Base-by-base conservation (phyloP, 1,140 invertebrate genomes). In the Drosophila sturtevanti region DNA sequence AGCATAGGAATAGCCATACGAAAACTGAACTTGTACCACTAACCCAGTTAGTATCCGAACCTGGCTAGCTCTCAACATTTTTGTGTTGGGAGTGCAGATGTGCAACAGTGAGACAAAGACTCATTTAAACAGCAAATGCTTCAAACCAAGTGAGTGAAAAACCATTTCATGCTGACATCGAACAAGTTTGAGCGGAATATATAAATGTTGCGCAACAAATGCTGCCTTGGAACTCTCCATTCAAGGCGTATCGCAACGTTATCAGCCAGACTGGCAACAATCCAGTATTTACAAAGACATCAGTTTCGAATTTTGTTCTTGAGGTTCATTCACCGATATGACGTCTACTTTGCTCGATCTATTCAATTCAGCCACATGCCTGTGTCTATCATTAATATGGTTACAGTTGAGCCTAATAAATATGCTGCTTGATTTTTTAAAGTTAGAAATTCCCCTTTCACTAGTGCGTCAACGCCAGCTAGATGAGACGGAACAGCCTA, bases 11-110 rank as follows among this genome's bases (percentile, higher is more conserved):
- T 34, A 31, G 21, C 9, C 18, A 74, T 55, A 71, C 66, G 63
- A 70, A 64, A 77, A 90, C 89, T 90, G 89, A 90, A 90, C 89
- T 90, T 90, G 89, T 90, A 91, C 84, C 89, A 90, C 72, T 90
- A 90, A 90, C 89, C 89, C 89, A 90, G 80, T 90, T 90, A 90
- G 79, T 63, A 18, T n/a, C 12, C 56, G 18, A 56, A 31, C 63
- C 9, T 35, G 38, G 51, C 31, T 1, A 55, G 0, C 31, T 63
- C 14, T 38, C 59, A 12, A 1, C 11, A 31, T 24, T 12, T 35
- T 37, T 55, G 69, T 54, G 27, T 18, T 6, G 63, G 24, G 18
- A 52, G 14, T 38, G 34, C 48, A 38, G 52, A 35, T 65, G 41
- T 68, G 75, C 72, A 68, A 75, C 72, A 61, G 66, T 68, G 65